Evolutionary conservation across 2,113 vertebrate genomes (phyloP).

Genomic region (Bujurquina vittata): DNA sequence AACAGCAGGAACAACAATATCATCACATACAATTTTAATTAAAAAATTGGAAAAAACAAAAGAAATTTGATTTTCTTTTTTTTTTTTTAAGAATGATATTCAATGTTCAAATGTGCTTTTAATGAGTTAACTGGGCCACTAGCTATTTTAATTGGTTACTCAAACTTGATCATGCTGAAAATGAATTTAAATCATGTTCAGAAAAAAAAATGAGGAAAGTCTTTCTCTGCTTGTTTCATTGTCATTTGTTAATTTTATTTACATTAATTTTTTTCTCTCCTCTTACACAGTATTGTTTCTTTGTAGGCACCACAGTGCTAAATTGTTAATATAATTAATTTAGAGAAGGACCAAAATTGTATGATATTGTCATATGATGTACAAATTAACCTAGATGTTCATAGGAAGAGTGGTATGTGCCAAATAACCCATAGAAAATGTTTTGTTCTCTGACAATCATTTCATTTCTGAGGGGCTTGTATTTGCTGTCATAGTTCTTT

Average conservation of each 20-base stretch:
- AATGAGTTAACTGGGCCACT: constrained; percentile 59
- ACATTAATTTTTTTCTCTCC: constrained; percentile 75
- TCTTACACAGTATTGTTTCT: constrained; percentile 92
- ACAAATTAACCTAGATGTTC: constrained; percentile 84
- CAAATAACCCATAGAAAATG: constrained; percentile 84
- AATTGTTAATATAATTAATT: constrained; percentile 93
- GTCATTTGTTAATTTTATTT: constrained; percentile 86
- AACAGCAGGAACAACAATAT: constrained; percentile 67
- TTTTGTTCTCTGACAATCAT: constrained; percentile 90
- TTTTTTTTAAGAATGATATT: constrained; percentile 52
- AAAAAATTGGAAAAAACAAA: constrained; percentile 49
- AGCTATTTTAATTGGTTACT: constrained; percentile 60
- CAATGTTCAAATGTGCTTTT: constrained; percentile 65
- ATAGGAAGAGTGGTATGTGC: constrained; percentile 86
- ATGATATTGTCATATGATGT: constrained; percentile 85
- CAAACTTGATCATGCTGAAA: constrained; percentile 57
- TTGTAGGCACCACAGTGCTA: constrained; percentile 82
- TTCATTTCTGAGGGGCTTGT: constrained; percentile 79
- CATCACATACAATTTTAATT: constrained; percentile 65
- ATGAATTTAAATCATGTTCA: constrained; percentile 78
- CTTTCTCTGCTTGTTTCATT: constrained; percentile 76
- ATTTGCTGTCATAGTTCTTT: constrained; percentile 75
- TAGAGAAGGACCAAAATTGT: constrained; percentile 96
- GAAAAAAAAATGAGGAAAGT: constrained; percentile 73
- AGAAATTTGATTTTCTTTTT: constrained; percentile 61